phyloP scores from a whole-genome alignment of 2,797 vertebrate genomes.

The Danio kyathit region DNA sequence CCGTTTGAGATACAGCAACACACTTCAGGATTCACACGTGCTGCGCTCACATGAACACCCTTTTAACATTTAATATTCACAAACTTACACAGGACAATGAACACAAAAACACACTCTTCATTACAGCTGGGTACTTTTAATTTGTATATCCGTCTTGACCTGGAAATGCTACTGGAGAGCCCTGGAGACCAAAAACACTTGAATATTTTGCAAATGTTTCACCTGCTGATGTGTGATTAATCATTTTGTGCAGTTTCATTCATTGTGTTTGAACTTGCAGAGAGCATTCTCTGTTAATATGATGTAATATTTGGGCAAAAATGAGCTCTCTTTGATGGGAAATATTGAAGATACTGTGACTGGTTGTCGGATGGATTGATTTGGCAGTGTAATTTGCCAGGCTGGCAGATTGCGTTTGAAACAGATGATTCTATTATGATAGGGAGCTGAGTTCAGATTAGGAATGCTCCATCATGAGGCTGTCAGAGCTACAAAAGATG shows the following conservation, averaged over 20 bases:
- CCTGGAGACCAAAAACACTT: neutral
- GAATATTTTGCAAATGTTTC: conserved; percentile 24
- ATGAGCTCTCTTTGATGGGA: conserved; percentile 7
- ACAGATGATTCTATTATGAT: conserved; percentile 39
- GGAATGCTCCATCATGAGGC: conserved; percentile 12
- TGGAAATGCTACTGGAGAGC: conserved; percentile 27
- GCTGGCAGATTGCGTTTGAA: conserved; percentile 1
- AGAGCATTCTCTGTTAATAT: neutral
- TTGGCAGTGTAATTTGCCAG: neutral
- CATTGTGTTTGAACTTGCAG: conserved; percentile 4
- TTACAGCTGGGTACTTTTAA: conserved; percentile 3
- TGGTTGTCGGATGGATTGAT: neutral
- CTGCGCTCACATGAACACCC: conserved; percentile 12
- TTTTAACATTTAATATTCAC: conserved; percentile 16
- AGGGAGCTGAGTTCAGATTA: neutral
- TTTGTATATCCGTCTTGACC: conserved; percentile 6
- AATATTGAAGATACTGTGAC: neutral
- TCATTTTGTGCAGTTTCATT: neutral
- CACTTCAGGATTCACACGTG: conserved; percentile 1
- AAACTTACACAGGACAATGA: conserved; percentile 24
- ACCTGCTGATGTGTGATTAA: neutral
- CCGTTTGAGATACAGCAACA: neutral
- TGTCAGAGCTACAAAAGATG: conserved; percentile 20
- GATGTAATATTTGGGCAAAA: neutral
- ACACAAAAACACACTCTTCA: conserved; percentile 19